These are phyloP conservation scores for Melipona quadrifasciata DNA, from an alignment of 1,140 invertebrate species.

Conservation along the genomic window DNA sequence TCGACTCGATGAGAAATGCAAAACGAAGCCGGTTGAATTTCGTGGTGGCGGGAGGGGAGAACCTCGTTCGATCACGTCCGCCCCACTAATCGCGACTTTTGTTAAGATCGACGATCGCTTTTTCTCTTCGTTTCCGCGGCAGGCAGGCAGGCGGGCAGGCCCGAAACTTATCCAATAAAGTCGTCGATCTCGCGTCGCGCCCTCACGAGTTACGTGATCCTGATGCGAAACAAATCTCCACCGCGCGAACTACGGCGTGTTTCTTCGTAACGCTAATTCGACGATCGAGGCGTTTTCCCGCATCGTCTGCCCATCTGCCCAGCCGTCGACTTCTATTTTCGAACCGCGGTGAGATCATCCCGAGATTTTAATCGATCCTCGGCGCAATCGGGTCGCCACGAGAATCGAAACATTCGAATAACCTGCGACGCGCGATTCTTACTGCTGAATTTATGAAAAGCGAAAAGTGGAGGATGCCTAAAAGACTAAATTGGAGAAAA, in stretches of 20 bases:
- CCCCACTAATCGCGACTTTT: constrained; percentile 59
- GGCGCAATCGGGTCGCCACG: no score
- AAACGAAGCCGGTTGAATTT: constrained; percentile 53
- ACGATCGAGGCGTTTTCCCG: neutral
- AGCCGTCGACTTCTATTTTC: neutral
- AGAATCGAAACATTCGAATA: no score
- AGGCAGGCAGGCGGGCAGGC: no score
- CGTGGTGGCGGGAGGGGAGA: constrained; percentile 13
- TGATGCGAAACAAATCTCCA: constrained; percentile 20
- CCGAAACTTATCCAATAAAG: constrained; percentile 32
- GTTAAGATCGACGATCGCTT: constrained; percentile 53
- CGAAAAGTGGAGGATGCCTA: no score
- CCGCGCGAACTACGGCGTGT: neutral
- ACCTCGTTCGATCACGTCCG: constrained; percentile 54
- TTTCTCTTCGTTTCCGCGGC: constrained; percentile 50
- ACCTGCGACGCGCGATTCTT: no score
- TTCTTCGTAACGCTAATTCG: constrained; percentile 16
- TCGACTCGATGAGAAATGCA: constrained; percentile 57
- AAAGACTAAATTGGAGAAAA: no score
- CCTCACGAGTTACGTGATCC: constrained; percentile 2
- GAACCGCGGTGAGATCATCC: constrained; percentile 1
- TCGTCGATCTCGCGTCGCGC: constrained; percentile 35
- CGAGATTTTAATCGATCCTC: neutral
- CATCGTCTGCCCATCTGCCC: neutral
- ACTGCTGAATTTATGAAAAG: no score